phyloP scores from a whole-genome alignment of 92 coral and sea anemone genomes.

The Phymanthus crucifer region DNA sequence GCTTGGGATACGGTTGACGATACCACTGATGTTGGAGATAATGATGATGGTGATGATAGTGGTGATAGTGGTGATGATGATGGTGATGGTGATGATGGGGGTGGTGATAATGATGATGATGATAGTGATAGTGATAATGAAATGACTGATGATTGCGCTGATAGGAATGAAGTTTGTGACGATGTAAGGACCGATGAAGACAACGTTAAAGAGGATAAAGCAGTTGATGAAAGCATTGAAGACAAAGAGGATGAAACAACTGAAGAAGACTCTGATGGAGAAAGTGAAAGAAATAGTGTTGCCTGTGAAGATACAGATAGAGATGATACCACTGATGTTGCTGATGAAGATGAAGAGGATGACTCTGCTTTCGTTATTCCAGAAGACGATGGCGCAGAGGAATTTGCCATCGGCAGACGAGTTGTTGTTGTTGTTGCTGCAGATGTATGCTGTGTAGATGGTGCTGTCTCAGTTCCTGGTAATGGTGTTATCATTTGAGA shows the following conservation, averaged over 20 bases:
- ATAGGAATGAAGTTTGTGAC: neutral
- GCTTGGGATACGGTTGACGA: neutral
- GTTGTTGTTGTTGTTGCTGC: neutral
- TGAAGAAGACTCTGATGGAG: neutral
- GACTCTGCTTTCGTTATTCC: no score
- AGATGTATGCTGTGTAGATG: no score
- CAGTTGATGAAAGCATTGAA: neutral
- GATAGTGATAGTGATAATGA: neutral
- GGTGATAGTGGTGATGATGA: no score
- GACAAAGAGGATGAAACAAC: neutral
- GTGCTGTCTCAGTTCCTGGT: neutral
- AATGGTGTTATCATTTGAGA: no score
- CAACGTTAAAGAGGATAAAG: neutral
- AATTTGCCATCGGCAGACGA: no score
- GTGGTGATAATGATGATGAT: neutral
- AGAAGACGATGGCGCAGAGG: no score
- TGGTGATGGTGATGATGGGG: neutral
- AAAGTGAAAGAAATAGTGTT: no score
- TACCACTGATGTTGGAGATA: neutral
- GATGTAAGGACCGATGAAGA: constrained; percentile 4
- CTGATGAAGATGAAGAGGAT: no score
- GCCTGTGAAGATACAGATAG: no score
- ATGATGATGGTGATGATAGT: neutral
- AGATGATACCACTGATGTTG: no score
- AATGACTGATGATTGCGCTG: neutral